Base-by-base conservation (phyloP, 1,140 invertebrate genomes). In the Micrasema longulum region DNA sequence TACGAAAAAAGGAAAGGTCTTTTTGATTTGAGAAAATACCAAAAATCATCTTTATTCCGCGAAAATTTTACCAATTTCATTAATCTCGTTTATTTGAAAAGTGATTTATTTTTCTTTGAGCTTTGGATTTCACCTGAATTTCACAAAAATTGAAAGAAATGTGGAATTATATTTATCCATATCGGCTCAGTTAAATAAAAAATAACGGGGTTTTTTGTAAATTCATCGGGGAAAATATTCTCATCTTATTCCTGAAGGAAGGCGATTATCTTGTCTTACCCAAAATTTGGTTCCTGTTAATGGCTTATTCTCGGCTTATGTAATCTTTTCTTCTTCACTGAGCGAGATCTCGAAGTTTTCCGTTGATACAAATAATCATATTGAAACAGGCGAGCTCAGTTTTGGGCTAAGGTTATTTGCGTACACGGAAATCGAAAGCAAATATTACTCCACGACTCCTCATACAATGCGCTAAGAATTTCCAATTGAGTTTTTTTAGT, bases 241-340 rank as follows among this genome's bases (percentile, higher is more conserved):
- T 38, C 53, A 57, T 57, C 53, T 57, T 38, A 36, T 35, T n/a
- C n/a, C n/a, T n/a, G 31, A 18, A 38, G 16, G 31, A n/a, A 57
- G 31, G 20, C 53, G 53, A 57, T 57, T 57, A 57, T 57, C 53
- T 31, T n/a, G 31, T 35, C 53, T 57, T 57, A 57, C 53, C 53
- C 53, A 20, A 18, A 57, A 57, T 38, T 57, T 57, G 53, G 26
- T 57, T 57, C 26, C 53, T 14, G 53, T 57, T 57, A 57, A 57
- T 57, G 53, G 26, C 53, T 57, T 57, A 36, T 38, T 57, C 53
- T 20, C 6, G 53, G 26, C 31, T 57, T 57, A 38, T 38, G 53
- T 57, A 57, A 57, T 57, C 53, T 38, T 57, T 57, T 52, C 23
- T 38, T 57, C 53, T 38, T 57, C 16, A 14, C 26, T n/a, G 20